A percentile compares a stretch with the other conserved stretches of the same genome.
Evolutionary conservation across 1,140 invertebrate genomes (phyloP).

Genomic region (Drosophila ohnishii): DNA sequence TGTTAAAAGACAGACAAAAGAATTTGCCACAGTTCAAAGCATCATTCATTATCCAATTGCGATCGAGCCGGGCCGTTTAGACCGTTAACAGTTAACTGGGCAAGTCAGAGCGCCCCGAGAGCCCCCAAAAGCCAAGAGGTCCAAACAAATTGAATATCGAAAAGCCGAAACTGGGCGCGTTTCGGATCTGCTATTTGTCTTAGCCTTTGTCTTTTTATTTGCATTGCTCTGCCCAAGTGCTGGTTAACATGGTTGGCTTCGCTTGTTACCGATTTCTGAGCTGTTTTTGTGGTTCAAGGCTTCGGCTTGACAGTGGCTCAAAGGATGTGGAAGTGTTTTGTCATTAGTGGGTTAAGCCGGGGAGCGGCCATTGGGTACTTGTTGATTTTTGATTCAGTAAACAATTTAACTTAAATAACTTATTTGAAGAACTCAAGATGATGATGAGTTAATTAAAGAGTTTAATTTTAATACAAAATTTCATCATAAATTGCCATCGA

Average conservation of each 20-base stretch:
- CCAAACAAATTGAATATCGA: slow-evolving; percentile 67
- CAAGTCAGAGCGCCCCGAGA: slow-evolving; percentile 49
- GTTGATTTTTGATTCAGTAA: neutral
- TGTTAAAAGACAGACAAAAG: slow-evolving; percentile 74
- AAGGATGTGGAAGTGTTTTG: slow-evolving; percentile 40
- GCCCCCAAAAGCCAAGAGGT: slow-evolving; percentile 60
- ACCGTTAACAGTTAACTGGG: slow-evolving; percentile 70
- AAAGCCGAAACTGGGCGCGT: slow-evolving; percentile 61
- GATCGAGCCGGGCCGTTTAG: slow-evolving; percentile 50
- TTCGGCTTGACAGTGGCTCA: slow-evolving; percentile 36
- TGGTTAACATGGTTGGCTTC: slow-evolving; percentile 29
- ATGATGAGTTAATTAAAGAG: neutral
- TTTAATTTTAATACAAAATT: no score
- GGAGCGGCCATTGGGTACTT: slow-evolving; percentile 4
- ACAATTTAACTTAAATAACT: neutral
- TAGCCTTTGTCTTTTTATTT: slow-evolving; percentile 50
- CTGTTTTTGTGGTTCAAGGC: slow-evolving; percentile 47
- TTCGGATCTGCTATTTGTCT: slow-evolving; percentile 45
- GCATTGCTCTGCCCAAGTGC: slow-evolving; percentile 7
- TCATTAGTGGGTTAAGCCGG: neutral
- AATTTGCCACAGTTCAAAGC: slow-evolving; percentile 79
- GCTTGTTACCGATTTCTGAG: slow-evolving; percentile 41
- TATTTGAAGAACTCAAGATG: neutral
- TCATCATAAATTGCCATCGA: no score
- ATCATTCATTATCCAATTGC: slow-evolving; percentile 75